Base-by-base conservation (phyloP, 2,888 invertebrate genomes). In the Dryadula phaetusa region DNA sequence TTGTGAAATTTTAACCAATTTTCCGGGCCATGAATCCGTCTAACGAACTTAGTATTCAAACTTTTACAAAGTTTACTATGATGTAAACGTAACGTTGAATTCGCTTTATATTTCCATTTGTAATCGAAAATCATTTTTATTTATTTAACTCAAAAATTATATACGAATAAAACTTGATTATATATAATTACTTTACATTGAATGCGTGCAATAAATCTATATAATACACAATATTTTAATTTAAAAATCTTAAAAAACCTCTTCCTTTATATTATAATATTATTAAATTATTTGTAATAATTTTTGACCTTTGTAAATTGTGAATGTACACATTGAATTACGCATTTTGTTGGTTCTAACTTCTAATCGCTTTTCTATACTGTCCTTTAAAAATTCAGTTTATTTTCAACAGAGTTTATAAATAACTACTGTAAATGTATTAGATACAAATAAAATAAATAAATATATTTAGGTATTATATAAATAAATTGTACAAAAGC, bases 281-380 rank as follows among this genome's bases (percentile, higher is more conserved):
- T 56, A 46, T 46, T 58, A 64, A 53, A 58, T 54, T 79, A 80
- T 81, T 78, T 81, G 74, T 78, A 76, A 77, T 74, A 75, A 78
- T 78, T 74, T 75, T 77, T 61, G 67, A 67, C 53, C 64, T 60
- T 46, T 67, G 56, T 60, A 64, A 47, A 67, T 20, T 68, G 68
- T 66, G 66, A 69, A 74, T 73, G 60, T 72, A 74, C 34, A 53
- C 20, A 72, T 73, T 78, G 82, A 83, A 84, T 82, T 85, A 86
- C 87, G 88, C 84, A 86, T 82, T 86, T 77, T 76, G 28, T 60
- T 44, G 28, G 6, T 12, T 7, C 8, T 22, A n/a, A 16, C 40
- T 12, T 28, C 16, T 0, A 18, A 1, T 16, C 16, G 10, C 28
- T 14, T 61, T 14, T 18, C n/a, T 0, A 8, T 28, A n/a, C 22